Evolutionary conservation across 2,888 invertebrate genomes (phyloP).

Genomic region (Apotomis turbidana): DNA sequence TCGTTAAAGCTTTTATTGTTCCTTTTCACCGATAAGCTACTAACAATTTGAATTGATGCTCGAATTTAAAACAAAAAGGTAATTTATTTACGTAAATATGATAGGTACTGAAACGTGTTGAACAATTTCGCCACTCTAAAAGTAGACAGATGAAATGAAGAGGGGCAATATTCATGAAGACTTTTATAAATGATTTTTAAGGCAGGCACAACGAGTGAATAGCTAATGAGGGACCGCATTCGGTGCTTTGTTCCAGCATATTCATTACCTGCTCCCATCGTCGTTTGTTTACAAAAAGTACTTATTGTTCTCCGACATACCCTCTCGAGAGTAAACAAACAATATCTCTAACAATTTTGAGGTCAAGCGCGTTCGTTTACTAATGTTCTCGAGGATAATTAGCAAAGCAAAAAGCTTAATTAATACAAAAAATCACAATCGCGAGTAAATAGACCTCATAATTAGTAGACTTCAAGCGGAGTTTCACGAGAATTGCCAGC

Average conservation of each 20-base stretch:
- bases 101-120: constrained; percentile 46
- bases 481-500: constrained; percentile 28
- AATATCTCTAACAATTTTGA: constrained; percentile 75
- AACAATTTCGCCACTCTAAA: constrained; percentile 50
- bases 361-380: constrained; percentile 67
- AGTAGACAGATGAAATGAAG: constrained; percentile 55
- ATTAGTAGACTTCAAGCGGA: constrained; percentile 33
- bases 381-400: constrained; percentile 67
- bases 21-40: constrained; percentile 28
- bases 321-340: constrained; percentile 68
- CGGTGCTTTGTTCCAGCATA: constrained; percentile 76
- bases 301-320: constrained; percentile 64
- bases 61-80: constrained; percentile 6
- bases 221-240: constrained; percentile 74
- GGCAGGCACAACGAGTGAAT: constrained; percentile 72
- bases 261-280: constrained; percentile 76
- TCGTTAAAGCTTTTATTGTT: constrained; percentile 30
- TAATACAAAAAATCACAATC: constrained; percentile 53
- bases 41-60: constrained; percentile 25
- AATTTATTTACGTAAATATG: constrained; percentile 23
- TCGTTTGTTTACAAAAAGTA: constrained; percentile 69
- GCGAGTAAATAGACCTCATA: constrained; percentile 36
- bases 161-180: constrained; percentile 69
- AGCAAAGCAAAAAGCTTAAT: constrained; percentile 65
- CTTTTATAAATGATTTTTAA: constrained; percentile 77